Evolutionary conservation across 37 sponge, comb jelly and placozoan genomes (phyloP).

Genomic region (Dysidea cf. avara): DNA sequence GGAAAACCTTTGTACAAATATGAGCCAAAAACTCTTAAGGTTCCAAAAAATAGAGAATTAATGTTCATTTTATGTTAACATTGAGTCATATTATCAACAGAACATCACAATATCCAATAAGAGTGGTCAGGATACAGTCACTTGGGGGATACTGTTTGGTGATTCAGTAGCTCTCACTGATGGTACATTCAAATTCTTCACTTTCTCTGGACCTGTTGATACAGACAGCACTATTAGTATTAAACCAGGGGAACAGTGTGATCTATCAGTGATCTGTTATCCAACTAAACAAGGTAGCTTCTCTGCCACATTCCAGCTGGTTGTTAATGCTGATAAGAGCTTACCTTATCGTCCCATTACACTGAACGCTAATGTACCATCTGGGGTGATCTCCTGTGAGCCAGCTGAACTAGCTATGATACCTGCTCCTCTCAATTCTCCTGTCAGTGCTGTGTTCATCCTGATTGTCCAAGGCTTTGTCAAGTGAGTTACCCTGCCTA

Average conservation of each 20-base stretch:
- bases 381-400: constrained; percentile 27
- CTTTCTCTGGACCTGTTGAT: no score
- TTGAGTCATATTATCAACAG: no score
- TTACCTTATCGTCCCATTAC: constrained; percentile 42
- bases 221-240: no score
- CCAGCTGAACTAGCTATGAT: constrained; percentile 39
- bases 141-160: constrained; percentile 33
- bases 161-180: constrained; percentile 8
- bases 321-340: constrained; percentile 31
- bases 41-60: no score
- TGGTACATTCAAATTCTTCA: constrained; percentile 40
- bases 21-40: no score
- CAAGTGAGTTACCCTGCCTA: constrained; percentile 27
- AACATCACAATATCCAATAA: no score
- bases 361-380: constrained; percentile 28
- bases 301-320: constrained; percentile 28
- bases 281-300: constrained; percentile 41
- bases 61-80: no score
- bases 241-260: no score
- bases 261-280: neutral
- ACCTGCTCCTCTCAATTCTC: constrained; percentile 65
- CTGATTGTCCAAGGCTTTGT: constrained; percentile 46
- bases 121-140: constrained; percentile 20
- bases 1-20: no score
- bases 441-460: constrained; percentile 45